Conservation (phyloP, 1,140 invertebrate species). For the Pomacea maculata region DNA sequence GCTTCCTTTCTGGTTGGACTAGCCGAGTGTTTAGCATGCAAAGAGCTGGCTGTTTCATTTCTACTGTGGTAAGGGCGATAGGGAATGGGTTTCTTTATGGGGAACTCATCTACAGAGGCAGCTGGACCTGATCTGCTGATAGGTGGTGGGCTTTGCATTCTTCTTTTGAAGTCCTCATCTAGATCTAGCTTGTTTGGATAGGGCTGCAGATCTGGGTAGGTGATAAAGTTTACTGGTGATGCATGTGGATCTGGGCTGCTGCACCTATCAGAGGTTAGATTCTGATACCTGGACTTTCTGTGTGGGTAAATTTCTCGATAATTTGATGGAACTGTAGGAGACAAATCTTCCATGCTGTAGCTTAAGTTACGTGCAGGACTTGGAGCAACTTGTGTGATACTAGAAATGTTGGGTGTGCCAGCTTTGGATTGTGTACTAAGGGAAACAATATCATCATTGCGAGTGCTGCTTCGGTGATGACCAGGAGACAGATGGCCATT, state of each 20-base stretch:
- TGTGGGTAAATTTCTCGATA: slow-evolving; percentile 57
- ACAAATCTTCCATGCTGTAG: slow-evolving; percentile 45
- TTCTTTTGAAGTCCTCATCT: slow-evolving; percentile 19
- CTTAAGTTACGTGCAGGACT: slow-evolving; percentile 18
- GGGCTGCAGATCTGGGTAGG: slow-evolving; percentile 48
- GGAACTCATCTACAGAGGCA: neutral
- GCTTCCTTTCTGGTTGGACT: neutral
- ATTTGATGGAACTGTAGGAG: slow-evolving; percentile 36
- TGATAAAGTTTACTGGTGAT: slow-evolving; percentile 31
- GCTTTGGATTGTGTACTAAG: slow-evolving; percentile 18
- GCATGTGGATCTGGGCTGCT: slow-evolving; percentile 25
- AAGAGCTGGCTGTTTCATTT: neutral
- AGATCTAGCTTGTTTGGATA: slow-evolving; percentile 36
- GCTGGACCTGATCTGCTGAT: neutral
- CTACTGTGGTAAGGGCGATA: slow-evolving; percentile 2
- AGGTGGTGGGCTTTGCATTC: neutral
- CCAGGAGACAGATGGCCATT: neutral
- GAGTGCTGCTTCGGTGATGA: neutral
- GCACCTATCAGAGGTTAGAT: slow-evolving; percentile 33
- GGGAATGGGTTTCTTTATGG: slow-evolving; percentile 7
- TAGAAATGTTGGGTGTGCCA: slow-evolving; percentile 15
- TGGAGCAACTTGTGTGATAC: neutral
- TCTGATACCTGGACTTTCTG: slow-evolving; percentile 41
- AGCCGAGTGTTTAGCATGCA: no score
- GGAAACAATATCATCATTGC: slow-evolving; percentile 11